A percentile compares a stretch with the other conserved stretches of the same genome.
Conservation (phyloP, 2,113 vertebrate genomes). For the Aegithalos caudatus region DNA sequence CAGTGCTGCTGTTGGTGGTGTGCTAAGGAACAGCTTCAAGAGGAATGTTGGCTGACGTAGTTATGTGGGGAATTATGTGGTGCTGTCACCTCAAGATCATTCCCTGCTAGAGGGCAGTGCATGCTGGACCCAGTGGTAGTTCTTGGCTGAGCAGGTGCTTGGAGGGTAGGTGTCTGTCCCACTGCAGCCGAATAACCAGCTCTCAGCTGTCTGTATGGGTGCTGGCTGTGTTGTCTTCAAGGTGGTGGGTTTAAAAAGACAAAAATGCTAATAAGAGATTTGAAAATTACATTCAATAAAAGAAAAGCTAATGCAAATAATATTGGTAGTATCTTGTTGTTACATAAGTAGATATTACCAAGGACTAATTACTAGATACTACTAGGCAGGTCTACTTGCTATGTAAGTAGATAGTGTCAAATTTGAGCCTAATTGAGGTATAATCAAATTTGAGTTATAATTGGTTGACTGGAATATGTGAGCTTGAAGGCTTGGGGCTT, state of each 20-base stretch:
- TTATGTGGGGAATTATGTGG: accelerated
- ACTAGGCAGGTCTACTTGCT: background rate
- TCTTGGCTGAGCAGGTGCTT: background rate
- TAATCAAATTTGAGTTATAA: too few relatives aligned
- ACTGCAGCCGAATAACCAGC: background rate
- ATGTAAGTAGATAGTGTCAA: background rate
- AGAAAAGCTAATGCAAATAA: background rate
- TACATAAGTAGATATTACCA: background rate
- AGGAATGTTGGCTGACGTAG: background rate
- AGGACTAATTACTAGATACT: background rate
- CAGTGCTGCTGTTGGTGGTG: background rate
- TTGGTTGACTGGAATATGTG: background rate
- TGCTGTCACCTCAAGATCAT: background rate
- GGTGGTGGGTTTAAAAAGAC: background rate
- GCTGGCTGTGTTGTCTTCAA: background rate
- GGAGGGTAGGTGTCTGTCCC: background rate
- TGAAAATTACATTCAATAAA: background rate
- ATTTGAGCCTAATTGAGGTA: background rate
- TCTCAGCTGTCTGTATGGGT: background rate
- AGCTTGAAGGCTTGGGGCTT: background rate
- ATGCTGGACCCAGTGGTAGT: background rate
- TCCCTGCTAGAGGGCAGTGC: background rate
- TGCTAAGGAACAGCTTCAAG: background rate
- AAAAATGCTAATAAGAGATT: background rate
- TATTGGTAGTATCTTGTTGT: background rate